Base-by-base conservation (phyloP, 1,140 invertebrate species). In the Pteromalus puparum region DNA sequence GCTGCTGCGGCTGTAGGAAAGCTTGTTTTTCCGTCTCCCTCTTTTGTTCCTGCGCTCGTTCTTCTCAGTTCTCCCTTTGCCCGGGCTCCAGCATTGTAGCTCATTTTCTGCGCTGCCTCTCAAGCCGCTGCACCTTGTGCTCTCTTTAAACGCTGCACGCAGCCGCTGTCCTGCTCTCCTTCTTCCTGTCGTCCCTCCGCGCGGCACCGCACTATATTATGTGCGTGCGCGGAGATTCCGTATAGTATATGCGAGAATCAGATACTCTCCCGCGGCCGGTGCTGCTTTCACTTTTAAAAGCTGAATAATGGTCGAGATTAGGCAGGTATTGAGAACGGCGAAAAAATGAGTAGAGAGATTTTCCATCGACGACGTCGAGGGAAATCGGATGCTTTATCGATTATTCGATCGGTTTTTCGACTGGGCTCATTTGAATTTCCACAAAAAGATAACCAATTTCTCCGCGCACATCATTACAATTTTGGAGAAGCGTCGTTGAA, bases 81-180 rank as follows among this genome's bases (percentile, higher is more conserved):
- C 53, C 18, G 13, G 48, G 53, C 34, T 5, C 13, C 10, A 26
- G 48, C 81, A 24, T 75, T 46, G 81, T 76, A 82, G 48, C 46
- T 75, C 48, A 75, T 82, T 82, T 82, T 82, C 70, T 75, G 7
- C 38, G 38, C 38, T 38, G 72, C n/a, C 67, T 28, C 67, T 34
- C 42, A 10, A 1, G 65, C 65, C 34, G 9, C 38, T 42, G 0
- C 46, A 67, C 65, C 34, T 79, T 77, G 15, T 80, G 3, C n/a
- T 61, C 15, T 42, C 67, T 70, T 80, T 68, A 6, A 26, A 30
- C 70, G 28, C 28, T 10, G n/a, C 30, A n/a, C n/a, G n/a, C 68
- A 0, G 26, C 28, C 2, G 28, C 28, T 9, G 68, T 15, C 9
- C 28, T 5, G 24, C 28, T 30, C 38, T 74, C 72, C 34, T 74